Base-by-base conservation (phyloP, 2,888 invertebrate species). In the Anorthoa munda region DNA sequence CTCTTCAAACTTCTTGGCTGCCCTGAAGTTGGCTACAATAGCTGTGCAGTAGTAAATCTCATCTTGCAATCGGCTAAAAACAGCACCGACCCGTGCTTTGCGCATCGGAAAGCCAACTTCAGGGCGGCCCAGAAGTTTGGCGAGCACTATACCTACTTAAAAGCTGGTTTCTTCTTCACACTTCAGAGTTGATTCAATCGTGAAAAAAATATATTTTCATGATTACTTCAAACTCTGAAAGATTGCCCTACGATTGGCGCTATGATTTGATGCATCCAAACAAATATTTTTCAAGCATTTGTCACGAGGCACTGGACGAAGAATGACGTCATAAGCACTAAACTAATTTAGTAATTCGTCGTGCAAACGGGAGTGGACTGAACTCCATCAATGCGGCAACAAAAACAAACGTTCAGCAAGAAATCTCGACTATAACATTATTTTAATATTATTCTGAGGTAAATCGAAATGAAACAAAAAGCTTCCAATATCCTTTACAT, bases 401-500 rank as follows among this genome's bases (percentile, higher is more conserved):
- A 50, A 73, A 73, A 46, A 15, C 58, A 45, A 59, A 12, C 51
- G 18, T 26, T 45, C 12, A 1, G 18, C 26, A 59, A 64, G 31
- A n/a, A 51, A n/a, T 26, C 21, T 2, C 23, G 46, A 48, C 11
- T 45, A 31, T 39, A 39, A 50, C 15, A 58, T 21, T 21, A 18
- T 26, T 15, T n/a, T 64, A 18, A 21, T 39, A n/a, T n/a, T 45
- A 58, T 55, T 59, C 23, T 2, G 4, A 63, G 46, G 23, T 39
- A 72, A 69, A 56, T 66, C 15, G 1, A n/a, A 50, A 64, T 63
- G 23, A 23, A 23, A 72, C 58, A 81, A 82, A 76, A 79, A 72
- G 51, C 56, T 39, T 9, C 4, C 66, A 79, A 82, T 81, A 81
- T 77, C 79, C 83, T 77, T 53, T 71, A n/a, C 56, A 66, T 17